Percentiles rank a stretch among this genome's conserved stretches.
phyloP scores from a whole-genome alignment of 2,888 invertebrate genomes.

The Mythimna ferrago region DNA sequence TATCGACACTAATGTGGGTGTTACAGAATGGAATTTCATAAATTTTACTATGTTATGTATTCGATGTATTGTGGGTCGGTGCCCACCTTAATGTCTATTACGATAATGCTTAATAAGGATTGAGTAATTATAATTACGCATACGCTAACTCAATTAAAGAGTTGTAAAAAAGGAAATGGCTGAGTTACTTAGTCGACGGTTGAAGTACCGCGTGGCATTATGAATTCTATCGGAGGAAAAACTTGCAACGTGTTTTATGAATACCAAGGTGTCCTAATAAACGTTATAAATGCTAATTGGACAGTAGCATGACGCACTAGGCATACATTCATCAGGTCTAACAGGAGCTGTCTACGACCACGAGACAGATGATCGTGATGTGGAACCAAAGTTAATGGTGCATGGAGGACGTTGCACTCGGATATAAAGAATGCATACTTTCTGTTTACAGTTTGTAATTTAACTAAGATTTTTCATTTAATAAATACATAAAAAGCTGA shows the following conservation, averaged over 20 bases:
- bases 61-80: constrained; percentile 49
- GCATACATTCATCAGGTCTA: constrained; percentile 59
- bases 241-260: constrained; percentile 46
- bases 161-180: constrained; percentile 27
- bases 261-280: constrained; percentile 59
- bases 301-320: constrained; percentile 50
- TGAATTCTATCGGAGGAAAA: constrained; percentile 48
- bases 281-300: constrained; percentile 65
- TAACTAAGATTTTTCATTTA: constrained; percentile 50
- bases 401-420: constrained; percentile 85
- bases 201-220: constrained; percentile 34
- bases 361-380: constrained; percentile 71
- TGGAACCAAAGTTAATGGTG: constrained; percentile 86
- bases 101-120: constrained; percentile 38
- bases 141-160: constrained; percentile 34
- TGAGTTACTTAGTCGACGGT: constrained; percentile 16
- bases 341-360: constrained; percentile 53
- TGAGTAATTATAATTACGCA: constrained; percentile 42
- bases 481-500: constrained; percentile 45
- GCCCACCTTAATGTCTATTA: constrained; percentile 41
- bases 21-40: constrained; percentile 59
- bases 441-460: constrained; percentile 65
- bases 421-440: constrained; percentile 72
- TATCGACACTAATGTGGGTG: constrained; percentile 46
- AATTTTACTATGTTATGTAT: constrained; percentile 62